Evolutionary conservation across 2,888 invertebrate species (phyloP), one percentile per base, ranked within the genome.

Genomic region (Drosophila macrothrix): DNA sequence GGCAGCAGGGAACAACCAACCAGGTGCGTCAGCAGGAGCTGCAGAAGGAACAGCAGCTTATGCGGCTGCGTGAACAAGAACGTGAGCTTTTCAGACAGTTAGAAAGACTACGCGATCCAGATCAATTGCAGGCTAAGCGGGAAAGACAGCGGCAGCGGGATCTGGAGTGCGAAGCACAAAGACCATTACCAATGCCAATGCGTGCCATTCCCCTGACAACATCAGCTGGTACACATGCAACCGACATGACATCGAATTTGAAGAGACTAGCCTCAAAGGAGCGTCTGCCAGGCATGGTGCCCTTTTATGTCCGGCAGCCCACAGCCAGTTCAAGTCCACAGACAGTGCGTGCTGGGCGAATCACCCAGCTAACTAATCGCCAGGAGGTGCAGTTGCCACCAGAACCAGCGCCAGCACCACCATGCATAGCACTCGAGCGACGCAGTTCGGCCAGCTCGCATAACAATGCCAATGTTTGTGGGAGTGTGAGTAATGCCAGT

Each of bases 211-310:
- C 46, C 9, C 25, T 46, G 9, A 25, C 41, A 31, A n/a, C 16
- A 5, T 16, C 22, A 25, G 9, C 1, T 31, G 52, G n/a, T n/a
- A 4, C 54, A 16, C 4, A 16, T 28, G 28, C 28, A 19, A 1
- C 37, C 28, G 28, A 7, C 19, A 2, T 72, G 74, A 62, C 73
- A 7, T 76, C 83, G 0, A 74, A 82, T 31, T 43, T 87, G 4
- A 61, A 60, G 7, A 49, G 55, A 2, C 67, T 12, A 2, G 22
- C 69, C 3, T 79, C 83, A 0, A 54, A 64, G 4, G 88, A 85
- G 6, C 88, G 91, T 0, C 59, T 87, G 64, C 91, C 91, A 1
- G 78, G 83, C n/a, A 85, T 88, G 73, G 72, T 80, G 55, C 76
- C 82, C 0, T 83, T 67, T n/a, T 29, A n/a, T 59, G 59, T 61